Evolutionary conservation across 1,140 invertebrate genomes (phyloP), one percentile per base, ranked within the genome.

Genomic region (Caenorhabditis elegans): DNA sequence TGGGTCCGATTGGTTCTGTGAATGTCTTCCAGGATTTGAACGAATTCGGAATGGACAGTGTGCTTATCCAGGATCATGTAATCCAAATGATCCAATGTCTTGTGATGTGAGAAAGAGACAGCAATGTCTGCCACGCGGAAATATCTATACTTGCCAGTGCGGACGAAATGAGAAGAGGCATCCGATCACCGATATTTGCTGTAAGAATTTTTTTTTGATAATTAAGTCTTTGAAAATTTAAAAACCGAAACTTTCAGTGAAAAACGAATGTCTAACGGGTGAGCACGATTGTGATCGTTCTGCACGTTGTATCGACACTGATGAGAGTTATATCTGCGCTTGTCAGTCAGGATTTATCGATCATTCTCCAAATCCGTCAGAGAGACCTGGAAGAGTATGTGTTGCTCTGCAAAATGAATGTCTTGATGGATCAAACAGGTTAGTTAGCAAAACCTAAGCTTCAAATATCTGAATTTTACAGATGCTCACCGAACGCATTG

Each of bases 401-500:
- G 78, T 86, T 15, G 86, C 83, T 28, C 81, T 86, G 53, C 76
- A 86, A 26, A 89, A 90, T 75, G 89, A 90, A 80, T 89, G 88
- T 76, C 46, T 81, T 5, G 55, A 84, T 79, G 86, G 86, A 22
- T 79, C 78, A 11, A 82, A 90, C 24, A 49, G 80, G 47, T 77
- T 4, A 17, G 76, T 31, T 17, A 48, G 15, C 39, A 15, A 5
- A 43, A 15, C 15, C 6, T 8, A 43, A 43, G 6, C 5, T 43
- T 8, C 39, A 43, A 43, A 43, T n/a, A n/a, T n/a, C n/a, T n/a
- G n/a, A n/a, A n/a, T 39, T 1, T 77, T 77, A 2, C 53, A 85
- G 88, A 31, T 91, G 90, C 80, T 85, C 89, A 60, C 84, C 85
- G 5, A 86, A 90, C 83, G 90, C 90, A 5, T 28, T 86, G 0